These are phyloP conservation scores for Takifugu flavidus DNA, from an alignment of 2,113 vertebrate species.

Conservation along the genomic window DNA sequence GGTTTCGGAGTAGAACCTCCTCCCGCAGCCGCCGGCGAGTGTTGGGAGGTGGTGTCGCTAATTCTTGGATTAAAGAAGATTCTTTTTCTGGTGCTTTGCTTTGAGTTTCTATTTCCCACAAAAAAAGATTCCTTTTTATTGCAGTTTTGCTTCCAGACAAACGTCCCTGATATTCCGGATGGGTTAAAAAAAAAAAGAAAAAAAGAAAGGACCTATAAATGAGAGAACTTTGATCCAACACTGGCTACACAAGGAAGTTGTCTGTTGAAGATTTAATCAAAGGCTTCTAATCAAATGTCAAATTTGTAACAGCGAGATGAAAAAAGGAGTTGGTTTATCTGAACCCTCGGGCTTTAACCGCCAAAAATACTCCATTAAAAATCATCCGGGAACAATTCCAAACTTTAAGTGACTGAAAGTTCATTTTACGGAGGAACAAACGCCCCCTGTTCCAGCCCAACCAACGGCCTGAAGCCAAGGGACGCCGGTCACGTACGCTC, in stretches of 20 bases:
- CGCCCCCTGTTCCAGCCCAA: not conserved
- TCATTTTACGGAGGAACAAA: conserved; percentile 5
- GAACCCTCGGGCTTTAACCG: not conserved
- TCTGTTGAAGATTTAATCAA: not conserved
- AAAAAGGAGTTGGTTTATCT: not conserved
- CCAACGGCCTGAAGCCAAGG: too few relatives aligned
- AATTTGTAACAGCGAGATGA: not conserved
- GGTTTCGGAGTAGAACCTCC: conserved; percentile 13
- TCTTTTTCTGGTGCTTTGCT: conserved; percentile 20
- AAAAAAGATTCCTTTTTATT: not conserved
- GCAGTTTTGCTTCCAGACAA: not conserved
- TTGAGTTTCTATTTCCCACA: conserved; percentile 9
- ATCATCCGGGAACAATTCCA: not conserved
- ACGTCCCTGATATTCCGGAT: not conserved
- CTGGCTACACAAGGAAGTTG: not conserved
- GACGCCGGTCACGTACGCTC: too few relatives aligned
- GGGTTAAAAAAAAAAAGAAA: not conserved
- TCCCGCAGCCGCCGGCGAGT: not conserved
- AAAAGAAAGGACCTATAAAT: not conserved
- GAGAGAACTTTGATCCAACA: not conserved
- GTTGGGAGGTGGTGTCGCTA: too few relatives aligned
- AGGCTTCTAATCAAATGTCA: conserved; percentile 1
- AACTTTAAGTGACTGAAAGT: not conserved
- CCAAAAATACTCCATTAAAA: not conserved
- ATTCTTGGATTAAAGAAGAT: not conserved